phyloP scores from a whole-genome alignment of 1,140 invertebrate species.

The Drosophila lini region DNA sequence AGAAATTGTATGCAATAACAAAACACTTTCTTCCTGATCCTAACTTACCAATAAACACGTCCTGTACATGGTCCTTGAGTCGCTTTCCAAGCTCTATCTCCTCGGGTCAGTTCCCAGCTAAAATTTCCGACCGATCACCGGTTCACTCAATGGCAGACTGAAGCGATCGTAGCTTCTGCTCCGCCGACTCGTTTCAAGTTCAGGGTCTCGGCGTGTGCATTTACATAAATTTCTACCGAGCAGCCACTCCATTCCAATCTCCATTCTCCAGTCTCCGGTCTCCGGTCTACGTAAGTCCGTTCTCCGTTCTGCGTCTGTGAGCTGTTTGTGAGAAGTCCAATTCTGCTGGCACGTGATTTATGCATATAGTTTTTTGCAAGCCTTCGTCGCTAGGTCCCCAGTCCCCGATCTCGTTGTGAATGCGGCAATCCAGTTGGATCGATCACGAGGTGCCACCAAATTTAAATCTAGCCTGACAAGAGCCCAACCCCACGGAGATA shows the following conservation, averaged over 20 bases:
- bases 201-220: slow-evolving; percentile 63
- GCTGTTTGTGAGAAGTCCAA: slow-evolving; percentile 43
- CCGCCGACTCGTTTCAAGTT: slow-evolving; percentile 67
- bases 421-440: slow-evolving; percentile 66
- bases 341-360: slow-evolving; percentile 70
- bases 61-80: slow-evolving; percentile 47
- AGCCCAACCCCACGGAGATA: slow-evolving; percentile 31
- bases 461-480: slow-evolving; percentile 23
- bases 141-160: slow-evolving; percentile 58
- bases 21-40: background rate
- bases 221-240: slow-evolving; percentile 75
- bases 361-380: slow-evolving; percentile 59
- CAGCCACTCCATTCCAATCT: slow-evolving; percentile 42
- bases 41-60: slow-evolving; percentile 54
- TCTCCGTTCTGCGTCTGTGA: slow-evolving; percentile 21
- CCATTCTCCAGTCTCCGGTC: slow-evolving; percentile 34
- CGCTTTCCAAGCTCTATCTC: slow-evolving; percentile 7
- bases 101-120: slow-evolving; percentile 9
- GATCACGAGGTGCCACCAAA: slow-evolving; percentile 55
- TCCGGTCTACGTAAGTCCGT: slow-evolving; percentile 21
- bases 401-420: slow-evolving; percentile 33
- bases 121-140: slow-evolving; percentile 38
- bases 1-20: background rate
- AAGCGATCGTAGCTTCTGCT: slow-evolving; percentile 41
- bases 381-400: slow-evolving; percentile 3